Evolutionary conservation across 2,888 invertebrate species (phyloP).

Genomic region (Lasioglossum figueresi): DNA sequence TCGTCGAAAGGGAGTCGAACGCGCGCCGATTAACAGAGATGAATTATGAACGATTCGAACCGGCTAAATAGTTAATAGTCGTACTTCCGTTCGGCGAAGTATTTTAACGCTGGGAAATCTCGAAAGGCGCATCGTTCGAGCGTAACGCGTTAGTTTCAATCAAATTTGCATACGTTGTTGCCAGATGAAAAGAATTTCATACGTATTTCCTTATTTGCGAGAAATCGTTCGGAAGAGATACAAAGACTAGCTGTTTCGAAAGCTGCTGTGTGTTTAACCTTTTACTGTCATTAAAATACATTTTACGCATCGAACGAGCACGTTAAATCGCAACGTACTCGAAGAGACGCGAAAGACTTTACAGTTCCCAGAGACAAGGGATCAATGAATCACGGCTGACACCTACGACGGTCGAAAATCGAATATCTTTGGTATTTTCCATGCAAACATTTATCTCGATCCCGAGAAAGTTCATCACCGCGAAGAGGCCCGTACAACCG

Average conservation of each 20-base stretch:
- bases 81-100: constrained; percentile 43
- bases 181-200: neutral
- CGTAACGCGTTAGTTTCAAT: neutral
- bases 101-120: neutral
- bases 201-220: neutral
- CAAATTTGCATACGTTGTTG: neutral
- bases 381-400: neutral
- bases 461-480: neutral
- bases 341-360: too few relatives aligned
- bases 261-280: too few relatives aligned
- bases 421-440: neutral
- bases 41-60: constrained; percentile 51
- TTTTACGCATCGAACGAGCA: too few relatives aligned
- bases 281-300: too few relatives aligned
- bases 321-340: too few relatives aligned
- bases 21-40: constrained; percentile 54
- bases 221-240: too few relatives aligned
- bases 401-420: neutral
- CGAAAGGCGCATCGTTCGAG: neutral
- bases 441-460: neutral
- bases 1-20: constrained; percentile 34
- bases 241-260: too few relatives aligned
- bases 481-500: too few relatives aligned
- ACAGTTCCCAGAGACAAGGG: neutral
- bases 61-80: constrained; percentile 47